Evolutionary conservation across 2,113 vertebrate genomes (phyloP).

Genomic region (Sterrhoptilus dennistouni): DNA sequence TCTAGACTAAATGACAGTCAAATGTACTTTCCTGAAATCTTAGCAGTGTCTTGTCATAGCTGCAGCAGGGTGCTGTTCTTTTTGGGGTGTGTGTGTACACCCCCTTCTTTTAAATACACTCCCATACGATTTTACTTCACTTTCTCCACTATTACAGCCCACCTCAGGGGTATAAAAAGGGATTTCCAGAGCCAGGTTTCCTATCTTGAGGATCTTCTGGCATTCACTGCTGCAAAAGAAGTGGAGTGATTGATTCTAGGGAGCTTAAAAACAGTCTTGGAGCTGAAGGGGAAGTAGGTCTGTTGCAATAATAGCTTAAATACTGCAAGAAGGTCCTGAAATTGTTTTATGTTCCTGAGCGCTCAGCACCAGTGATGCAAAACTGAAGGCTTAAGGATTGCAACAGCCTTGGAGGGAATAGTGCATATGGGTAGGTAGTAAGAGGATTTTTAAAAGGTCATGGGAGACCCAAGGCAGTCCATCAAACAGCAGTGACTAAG

Average conservation of each 20-base stretch:
- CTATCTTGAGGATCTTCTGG: not conserved
- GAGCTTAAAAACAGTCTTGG: not conserved
- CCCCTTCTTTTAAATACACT: not conserved
- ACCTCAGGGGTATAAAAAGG: not conserved
- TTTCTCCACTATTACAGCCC: not conserved
- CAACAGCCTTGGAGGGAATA: not conserved
- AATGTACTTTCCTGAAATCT: slow-evolving; percentile 12
- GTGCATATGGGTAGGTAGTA: not conserved
- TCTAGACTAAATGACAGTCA: slow-evolving; percentile 42
- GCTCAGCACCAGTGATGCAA: not conserved
- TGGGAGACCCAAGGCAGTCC: not conserved
- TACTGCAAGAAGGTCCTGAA: not conserved
- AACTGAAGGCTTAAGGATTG: slow-evolving; percentile 24
- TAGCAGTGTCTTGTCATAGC: not conserved
- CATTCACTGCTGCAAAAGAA: not conserved
- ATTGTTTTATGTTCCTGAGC: not conserved
- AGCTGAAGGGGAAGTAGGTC: not conserved
- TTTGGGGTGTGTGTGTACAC: not conserved
- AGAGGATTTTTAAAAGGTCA: slow-evolving; percentile 42
- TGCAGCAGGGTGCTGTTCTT: not conserved
- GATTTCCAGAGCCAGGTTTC: not conserved
- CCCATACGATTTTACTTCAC: not conserved
- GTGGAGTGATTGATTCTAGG: not conserved
- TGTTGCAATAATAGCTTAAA: not conserved
- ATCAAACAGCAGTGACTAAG: not conserved